Conservation (phyloP, 1,140 invertebrate species). For the Choristoneura fumiferana region DNA sequence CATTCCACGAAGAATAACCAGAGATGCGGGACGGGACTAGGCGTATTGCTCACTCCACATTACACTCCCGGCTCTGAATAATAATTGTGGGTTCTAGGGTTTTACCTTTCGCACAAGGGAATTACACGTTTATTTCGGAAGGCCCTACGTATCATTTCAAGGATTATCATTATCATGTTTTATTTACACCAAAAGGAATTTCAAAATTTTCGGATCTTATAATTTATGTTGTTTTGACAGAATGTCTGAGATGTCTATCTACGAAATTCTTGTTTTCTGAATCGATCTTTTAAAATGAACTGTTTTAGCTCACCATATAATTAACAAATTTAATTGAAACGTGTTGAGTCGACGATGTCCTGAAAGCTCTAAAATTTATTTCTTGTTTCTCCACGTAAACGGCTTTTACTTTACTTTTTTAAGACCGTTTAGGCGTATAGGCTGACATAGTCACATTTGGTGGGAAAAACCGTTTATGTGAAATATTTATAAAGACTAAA, state of each 20-base stretch:
- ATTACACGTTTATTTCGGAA: neutral
- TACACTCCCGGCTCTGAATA: constrained; percentile 8
- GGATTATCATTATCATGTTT: neutral
- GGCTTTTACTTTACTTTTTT: too few relatives aligned
- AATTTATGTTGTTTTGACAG: neutral
- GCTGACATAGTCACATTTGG: too few relatives aligned
- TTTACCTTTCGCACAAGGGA: neutral
- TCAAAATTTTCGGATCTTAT: neutral
- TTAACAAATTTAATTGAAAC: too few relatives aligned
- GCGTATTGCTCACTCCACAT: constrained; percentile 3
- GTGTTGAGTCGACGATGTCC: too few relatives aligned
- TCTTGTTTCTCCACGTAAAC: too few relatives aligned
- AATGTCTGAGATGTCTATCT: neutral
- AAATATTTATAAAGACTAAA: too few relatives aligned
- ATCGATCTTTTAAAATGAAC: too few relatives aligned
- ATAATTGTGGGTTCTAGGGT: neutral
- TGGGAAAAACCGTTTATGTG: too few relatives aligned
- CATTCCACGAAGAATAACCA: constrained; percentile 37
- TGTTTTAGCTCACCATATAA: too few relatives aligned
- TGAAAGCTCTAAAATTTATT: too few relatives aligned
- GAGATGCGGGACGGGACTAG: constrained; percentile 37
- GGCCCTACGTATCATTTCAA: neutral
- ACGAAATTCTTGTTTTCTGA: too few relatives aligned
- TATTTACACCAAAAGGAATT: constrained; percentile 5
- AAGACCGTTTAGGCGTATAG: too few relatives aligned